Base-by-base conservation (phyloP, 92 coral and sea anemone genomes). In the Heliopora coerulea region DNA sequence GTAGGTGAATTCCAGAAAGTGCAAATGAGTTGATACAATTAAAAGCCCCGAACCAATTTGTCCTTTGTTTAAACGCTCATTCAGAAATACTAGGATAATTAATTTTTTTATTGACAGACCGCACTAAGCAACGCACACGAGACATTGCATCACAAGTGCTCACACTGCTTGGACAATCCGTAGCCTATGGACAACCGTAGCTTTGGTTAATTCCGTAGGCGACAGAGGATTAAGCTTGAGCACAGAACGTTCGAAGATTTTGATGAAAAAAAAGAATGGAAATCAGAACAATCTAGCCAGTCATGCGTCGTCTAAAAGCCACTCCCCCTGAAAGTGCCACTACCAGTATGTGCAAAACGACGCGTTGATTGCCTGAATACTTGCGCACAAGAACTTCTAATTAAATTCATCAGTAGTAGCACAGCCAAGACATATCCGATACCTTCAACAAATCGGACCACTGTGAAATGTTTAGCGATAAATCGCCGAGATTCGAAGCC, bases 21-120 rank as follows among this genome's bases (percentile, higher is more conserved):
- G 74, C 34, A 67, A 67, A 67, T 67, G 59, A 49, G 74, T 67
- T 67, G 33, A 67, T 41, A 49, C 58, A 67, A 67, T 42, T 67
- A 25, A 44, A 67, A 67, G 21, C 24, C 30, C 58, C 59, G 35
- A 4, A 46, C 58, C 74, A 67, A 67, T 46, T 44, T 40, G 40
- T 48, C 41, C 54, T 24, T 67, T 18, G 26, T 35, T 23, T 59
- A 20, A 13, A n/a, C 17, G 15, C 18, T 56, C 41, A 28, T 67
- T 26, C 32, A 13, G 54, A 49, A 41, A 63, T 65, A 8, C 19
- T 66, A 57, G 14, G 57, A 66, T 44, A 66, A 42, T 67, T 41
- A 41, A 23, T 67, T 46, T 46, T 19, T 49, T 46, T 34, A n/a
- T 1, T 23, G 27, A 48, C 27, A 67, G 41, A 54, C 39, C n/a